phyloP scores from a whole-genome alignment of 2,113 vertebrate genomes.

The Gadus macrocephalus region DNA sequence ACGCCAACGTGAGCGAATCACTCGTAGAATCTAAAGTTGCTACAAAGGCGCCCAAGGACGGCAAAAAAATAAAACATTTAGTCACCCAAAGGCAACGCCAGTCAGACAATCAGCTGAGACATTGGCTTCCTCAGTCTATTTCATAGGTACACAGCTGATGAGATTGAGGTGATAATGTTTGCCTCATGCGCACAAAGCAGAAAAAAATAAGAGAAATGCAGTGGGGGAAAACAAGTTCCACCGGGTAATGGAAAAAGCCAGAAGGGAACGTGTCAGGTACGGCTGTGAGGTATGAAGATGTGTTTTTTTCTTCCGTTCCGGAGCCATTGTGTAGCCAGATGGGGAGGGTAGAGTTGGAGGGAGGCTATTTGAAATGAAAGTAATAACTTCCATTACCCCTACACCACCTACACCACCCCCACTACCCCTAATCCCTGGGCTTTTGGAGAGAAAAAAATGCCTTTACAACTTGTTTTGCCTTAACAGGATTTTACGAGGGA shows the following conservation, averaged over 20 bases:
- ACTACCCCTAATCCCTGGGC: conserved; percentile 54
- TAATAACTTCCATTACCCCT: conserved; percentile 73
- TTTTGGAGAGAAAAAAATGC: conserved; percentile 63
- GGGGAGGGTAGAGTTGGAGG: conserved; percentile 21
- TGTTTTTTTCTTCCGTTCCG: conserved; percentile 68
- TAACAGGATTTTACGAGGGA: conserved; percentile 73
- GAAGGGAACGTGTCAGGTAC: conserved; percentile 60
- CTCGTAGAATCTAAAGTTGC: conserved; percentile 54
- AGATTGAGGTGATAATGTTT: conserved; percentile 60
- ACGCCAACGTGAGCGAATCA: conserved; percentile 15
- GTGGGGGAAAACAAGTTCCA: conserved; percentile 22
- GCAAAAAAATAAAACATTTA: conserved; percentile 1
- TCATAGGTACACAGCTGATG: conserved; percentile 56
- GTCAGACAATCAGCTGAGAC: conserved; percentile 11
- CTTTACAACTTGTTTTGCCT: conserved; percentile 71
- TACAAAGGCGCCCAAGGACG: conserved; percentile 61
- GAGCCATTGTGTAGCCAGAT: conserved; percentile 66
- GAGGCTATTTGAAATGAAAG: conserved; percentile 71
- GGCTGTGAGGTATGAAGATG: conserved; percentile 69
- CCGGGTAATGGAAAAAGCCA: conserved; percentile 56
- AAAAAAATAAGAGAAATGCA: conserved; percentile 3
- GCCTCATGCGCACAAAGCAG: conserved; percentile 19
- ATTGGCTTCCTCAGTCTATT: conserved; percentile 35
- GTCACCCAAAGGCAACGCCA: background rate
- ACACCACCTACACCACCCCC: background rate